Evolutionary conservation across 2,113 vertebrate genomes (phyloP).

Genomic region (Cebus imitator): DNA sequence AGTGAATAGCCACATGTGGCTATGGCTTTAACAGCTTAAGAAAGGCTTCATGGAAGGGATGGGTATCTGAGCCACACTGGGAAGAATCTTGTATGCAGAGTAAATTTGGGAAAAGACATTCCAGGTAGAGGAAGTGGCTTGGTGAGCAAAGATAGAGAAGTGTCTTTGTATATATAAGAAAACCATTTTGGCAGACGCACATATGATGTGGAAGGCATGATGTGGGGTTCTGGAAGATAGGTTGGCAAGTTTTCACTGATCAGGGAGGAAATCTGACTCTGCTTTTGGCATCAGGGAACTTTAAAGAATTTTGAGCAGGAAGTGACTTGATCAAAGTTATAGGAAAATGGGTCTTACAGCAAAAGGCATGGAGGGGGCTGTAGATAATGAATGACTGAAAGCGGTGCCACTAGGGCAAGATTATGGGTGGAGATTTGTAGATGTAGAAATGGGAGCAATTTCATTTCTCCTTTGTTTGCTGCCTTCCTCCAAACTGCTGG

Average conservation of each 20-base stretch:
- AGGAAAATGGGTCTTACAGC: not conserved
- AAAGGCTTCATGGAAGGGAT: not conserved
- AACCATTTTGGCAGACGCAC: not conserved
- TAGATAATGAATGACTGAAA: not conserved
- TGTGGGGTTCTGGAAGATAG: not conserved
- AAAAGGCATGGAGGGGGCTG: not conserved
- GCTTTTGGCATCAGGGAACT: not conserved
- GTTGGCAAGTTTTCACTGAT: not conserved
- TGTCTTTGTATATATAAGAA: not conserved
- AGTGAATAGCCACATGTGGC: not conserved
- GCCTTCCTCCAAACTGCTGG: conserved; percentile 66
- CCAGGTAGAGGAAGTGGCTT: not conserved
- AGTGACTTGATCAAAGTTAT: not conserved
- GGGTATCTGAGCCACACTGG: not conserved
- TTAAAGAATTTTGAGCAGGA: not conserved
- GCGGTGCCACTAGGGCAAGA: not conserved
- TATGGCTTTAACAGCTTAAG: not conserved
- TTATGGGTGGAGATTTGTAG: not conserved
- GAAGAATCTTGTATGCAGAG: not conserved
- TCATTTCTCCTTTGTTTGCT: conserved; percentile 49
- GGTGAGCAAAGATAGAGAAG: not conserved
- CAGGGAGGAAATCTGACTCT: not conserved
- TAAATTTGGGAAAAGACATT: not conserved
- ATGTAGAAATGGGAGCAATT: conserved; percentile 32
- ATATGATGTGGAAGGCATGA: not conserved